Evolutionary conservation across 2,113 vertebrate genomes (phyloP), one percentile per base, ranked within the genome.

Genomic region (Drymodes brunneopygia): DNA sequence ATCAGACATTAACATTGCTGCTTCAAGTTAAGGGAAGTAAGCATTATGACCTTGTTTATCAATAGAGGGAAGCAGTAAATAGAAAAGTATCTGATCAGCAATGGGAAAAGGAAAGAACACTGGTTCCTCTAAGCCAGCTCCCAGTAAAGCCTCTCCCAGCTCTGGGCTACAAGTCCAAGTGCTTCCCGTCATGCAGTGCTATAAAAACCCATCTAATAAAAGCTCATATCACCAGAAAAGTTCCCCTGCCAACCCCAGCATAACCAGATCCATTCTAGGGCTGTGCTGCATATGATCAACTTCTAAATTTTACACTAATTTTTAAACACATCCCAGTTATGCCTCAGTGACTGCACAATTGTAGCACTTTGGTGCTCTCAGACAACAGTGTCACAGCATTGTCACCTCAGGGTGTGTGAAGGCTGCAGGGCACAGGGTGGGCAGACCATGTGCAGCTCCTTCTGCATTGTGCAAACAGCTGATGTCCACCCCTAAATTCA

Each of bases 1-100:
- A 97, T 95, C 94, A 92, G 88, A 86, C 57, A 88, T 96, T 92
- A 96, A 94, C 60, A 83, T 4, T 89, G 38, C 70, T 90, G 72
- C 69, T 83, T 94, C 87, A 74, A 66, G 57, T 77, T 93, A 94
- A 91, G 75, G 64, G 38, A 84, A 75, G 88, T 82, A 80, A 78
- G 81, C 40, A 8, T 47, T 66, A 64, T 13, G 25, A 53, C 38
- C 89, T 69, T 80, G 72, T 81, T 95, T 93, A 88, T 92, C 53
- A 92, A 81, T 27, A 75, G 64, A 88, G 47, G 86, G 77, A 95
- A 73, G 72, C 1, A 48, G 42, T 64, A 45, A 67, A 88, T 78
- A 57, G 56, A 64, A 56, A 83, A 80, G 48, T 56, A 89, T 85
- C 70, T 78, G 50, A 91, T 89, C 45, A 61, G 79, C 64, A 78